These are phyloP conservation scores for Lagopus leucura DNA, from an alignment of 2,113 vertebrate genomes.

Conservation along the genomic window DNA sequence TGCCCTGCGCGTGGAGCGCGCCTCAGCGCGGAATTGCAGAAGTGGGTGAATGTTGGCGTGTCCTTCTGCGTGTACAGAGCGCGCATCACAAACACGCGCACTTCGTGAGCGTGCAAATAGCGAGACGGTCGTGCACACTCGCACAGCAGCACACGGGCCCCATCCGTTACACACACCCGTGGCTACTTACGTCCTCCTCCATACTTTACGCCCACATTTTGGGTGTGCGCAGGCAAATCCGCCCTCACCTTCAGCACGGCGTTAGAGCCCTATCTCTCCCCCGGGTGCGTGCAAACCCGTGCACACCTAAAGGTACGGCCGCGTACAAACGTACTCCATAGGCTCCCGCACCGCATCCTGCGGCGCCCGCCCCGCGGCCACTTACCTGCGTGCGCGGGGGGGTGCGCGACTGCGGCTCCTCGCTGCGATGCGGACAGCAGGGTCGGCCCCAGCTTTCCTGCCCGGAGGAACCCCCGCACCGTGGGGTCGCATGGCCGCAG, in stretches of 20 bases:
- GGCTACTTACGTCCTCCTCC: not conserved
- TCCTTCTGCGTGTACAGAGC: fast-evolving
- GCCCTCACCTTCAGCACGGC: not conserved
- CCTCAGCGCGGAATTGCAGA: fast-evolving
- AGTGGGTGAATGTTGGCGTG: fast-evolving
- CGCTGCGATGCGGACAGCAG: not conserved
- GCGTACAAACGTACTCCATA: fast-evolving
- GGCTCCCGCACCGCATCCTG: not conserved
- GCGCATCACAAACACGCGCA: fast-evolving
- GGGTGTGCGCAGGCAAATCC: fast-evolving
- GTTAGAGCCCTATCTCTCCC: not conserved
- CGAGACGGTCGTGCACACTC: fast-evolving
- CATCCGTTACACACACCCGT: fast-evolving
- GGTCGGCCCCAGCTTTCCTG: not conserved
- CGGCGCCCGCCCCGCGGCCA: not conserved
- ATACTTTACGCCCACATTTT: fast-evolving
- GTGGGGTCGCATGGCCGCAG: not conserved
- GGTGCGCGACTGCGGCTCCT: not conserved
- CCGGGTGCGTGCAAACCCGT: not conserved
- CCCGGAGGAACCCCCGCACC: not conserved
- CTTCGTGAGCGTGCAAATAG: not conserved
- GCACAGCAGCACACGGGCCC: not conserved
- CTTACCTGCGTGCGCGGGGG: not conserved
- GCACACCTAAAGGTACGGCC: not conserved
- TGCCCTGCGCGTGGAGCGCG: fast-evolving